Conservation (phyloP, 2,888 invertebrate species). For the Aphrophora alni region DNA sequence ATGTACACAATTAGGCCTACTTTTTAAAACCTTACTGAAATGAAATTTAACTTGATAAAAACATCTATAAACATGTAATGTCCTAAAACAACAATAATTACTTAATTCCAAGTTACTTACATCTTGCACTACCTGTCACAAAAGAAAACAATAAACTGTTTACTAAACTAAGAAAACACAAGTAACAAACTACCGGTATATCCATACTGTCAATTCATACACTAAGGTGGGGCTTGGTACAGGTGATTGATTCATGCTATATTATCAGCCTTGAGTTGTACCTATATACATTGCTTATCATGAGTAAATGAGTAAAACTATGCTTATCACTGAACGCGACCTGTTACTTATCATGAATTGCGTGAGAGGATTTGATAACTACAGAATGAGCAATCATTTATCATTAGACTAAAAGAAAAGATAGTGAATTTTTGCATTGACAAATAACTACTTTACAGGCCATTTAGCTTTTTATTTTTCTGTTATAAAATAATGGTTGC, state of each 20-base stretch:
- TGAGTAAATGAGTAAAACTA: neutral
- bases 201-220: neutral
- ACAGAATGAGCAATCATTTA: too few relatives aligned
- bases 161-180: neutral
- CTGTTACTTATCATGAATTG: neutral
- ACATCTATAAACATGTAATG: neutral
- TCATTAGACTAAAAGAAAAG: too few relatives aligned
- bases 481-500: too few relatives aligned
- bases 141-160: neutral
- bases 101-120: neutral
- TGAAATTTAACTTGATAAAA: too few relatives aligned
- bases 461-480: too few relatives aligned
- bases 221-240: neutral
- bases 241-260: neutral
- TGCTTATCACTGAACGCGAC: neutral
- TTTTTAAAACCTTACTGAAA: too few relatives aligned
- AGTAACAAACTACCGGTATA: neutral
- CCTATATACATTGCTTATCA: neutral
- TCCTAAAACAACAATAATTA: neutral
- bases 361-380: neutral
- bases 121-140: neutral
- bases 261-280: neutral
- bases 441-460: too few relatives aligned
- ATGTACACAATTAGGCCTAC: too few relatives aligned
- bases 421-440: too few relatives aligned